Base-by-base conservation (phyloP, 2,113 vertebrate genomes). In the Rhinoderma darwinii region DNA sequence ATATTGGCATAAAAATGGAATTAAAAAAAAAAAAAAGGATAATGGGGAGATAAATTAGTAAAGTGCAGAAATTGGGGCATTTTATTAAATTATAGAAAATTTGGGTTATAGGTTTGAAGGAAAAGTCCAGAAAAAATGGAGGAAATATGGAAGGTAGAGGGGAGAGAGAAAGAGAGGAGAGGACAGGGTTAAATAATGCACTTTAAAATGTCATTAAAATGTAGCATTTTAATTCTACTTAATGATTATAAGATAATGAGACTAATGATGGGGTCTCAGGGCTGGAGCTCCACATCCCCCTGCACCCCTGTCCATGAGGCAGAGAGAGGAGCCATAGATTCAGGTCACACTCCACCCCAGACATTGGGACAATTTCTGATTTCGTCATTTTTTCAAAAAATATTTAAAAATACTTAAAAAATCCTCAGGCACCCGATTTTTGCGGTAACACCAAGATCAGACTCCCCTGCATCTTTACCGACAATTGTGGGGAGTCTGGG, bases 371-470 rank as follows among this genome's bases (percentile, higher is more conserved):
- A 80, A 86, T 95, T 97, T 96, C 93, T 94, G 90, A 96, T 95
- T 95, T 96, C 96, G 96, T 97, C 97, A 97, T 97, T 93, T 97
- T 98, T 98, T 97, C 96, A 97, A 96, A 98, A 98, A 98, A 96
- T 97, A 96, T 96, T 96, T 96, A 87, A 87, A 87, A 87, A 87
- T 87, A 87, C 78, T 87, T 81, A 87, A 87, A 87, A 87, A 87
- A 82, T 87, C 5, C 50, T 3, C 37, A 97, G 87, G 91, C 94
- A 92, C 93, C 94, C 95, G 87, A 81, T 84, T 88, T 66, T 88
- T 88, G 90, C 90, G 94, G 95, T 91, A 95, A 78, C 91, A n/a
- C 0, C 4, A 32, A 54, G n/a, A 30, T 50, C 44, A 81, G 88
- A 78, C 88, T 41, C 83, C 94, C 89, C 90, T 86, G 92, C 93